Evolutionary conservation across 2,888 invertebrate genomes (phyloP).

Genomic region (Diploptera punctata): DNA sequence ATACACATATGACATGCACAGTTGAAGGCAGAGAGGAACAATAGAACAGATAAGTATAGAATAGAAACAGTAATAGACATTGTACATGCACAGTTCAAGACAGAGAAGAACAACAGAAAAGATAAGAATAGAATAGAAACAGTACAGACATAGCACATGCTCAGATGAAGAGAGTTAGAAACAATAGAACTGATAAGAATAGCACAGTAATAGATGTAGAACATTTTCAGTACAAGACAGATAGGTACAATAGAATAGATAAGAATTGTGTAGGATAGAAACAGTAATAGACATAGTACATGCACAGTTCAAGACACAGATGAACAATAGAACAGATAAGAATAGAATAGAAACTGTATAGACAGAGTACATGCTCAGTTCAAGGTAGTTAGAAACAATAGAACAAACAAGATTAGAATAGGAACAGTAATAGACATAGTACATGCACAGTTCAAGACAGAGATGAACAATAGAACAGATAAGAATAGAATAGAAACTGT

Average conservation of each 20-base stretch:
- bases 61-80: slow-evolving; percentile 35
- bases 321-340: too few relatives aligned
- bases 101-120: slow-evolving; percentile 7
- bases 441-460: too few relatives aligned
- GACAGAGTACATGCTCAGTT: too few relatives aligned
- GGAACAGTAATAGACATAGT: too few relatives aligned
- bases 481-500: not conserved
- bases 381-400: too few relatives aligned
- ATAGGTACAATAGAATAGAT: not conserved
- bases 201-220: too few relatives aligned
- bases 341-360: too few relatives aligned
- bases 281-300: not conserved
- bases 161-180: slow-evolving; percentile 41
- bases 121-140: slow-evolving; percentile 18
- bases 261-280: not conserved
- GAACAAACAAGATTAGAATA: too few relatives aligned
- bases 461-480: not conserved
- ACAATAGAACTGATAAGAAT: not conserved
- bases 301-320: not conserved
- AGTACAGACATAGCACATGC: slow-evolving; percentile 38
- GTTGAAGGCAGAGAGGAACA: too few relatives aligned
- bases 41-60: not conserved
- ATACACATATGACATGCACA: too few relatives aligned
- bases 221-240: too few relatives aligned
- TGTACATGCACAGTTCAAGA: not conserved